Conservation (phyloP, 2,888 invertebrate species). For the Uropetala carovei region DNA sequence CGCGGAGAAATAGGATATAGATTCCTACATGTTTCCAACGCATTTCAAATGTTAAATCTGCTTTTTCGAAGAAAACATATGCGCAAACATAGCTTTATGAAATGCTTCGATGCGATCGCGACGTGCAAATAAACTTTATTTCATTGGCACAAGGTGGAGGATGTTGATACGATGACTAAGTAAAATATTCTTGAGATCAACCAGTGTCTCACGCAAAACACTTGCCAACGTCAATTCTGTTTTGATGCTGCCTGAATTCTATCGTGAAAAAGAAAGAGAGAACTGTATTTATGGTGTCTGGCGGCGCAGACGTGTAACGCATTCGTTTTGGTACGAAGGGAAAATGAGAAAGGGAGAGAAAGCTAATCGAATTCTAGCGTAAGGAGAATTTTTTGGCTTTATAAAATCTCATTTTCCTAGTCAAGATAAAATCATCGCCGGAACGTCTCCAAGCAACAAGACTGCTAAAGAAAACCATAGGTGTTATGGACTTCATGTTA, state of each 20-base stretch:
- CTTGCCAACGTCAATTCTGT: conserved; percentile 13
- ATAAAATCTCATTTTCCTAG: too few species aligned
- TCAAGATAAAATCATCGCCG: too few species aligned
- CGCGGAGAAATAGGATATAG: background rate
- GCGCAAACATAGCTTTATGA: background rate
- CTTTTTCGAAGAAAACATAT: background rate
- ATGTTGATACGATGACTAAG: background rate
- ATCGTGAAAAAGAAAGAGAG: background rate
- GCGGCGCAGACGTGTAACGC: too few species aligned
- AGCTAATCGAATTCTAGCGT: too few species aligned
- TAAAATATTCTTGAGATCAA: background rate
- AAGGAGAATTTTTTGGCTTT: too few species aligned
- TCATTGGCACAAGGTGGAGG: background rate
- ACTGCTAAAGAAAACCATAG: too few species aligned
- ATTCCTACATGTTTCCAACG: background rate
- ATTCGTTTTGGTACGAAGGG: background rate
- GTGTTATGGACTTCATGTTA: too few species aligned
- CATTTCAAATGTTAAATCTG: background rate
- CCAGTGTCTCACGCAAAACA: background rate
- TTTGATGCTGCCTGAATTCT: background rate
- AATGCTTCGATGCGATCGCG: background rate
- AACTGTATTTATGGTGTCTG: too few species aligned
- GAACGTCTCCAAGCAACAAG: too few species aligned
- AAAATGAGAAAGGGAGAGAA: background rate
- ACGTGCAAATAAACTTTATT: background rate